Conservation (phyloP, 2,888 invertebrate genomes). For the Sylvicola fuscatus region DNA sequence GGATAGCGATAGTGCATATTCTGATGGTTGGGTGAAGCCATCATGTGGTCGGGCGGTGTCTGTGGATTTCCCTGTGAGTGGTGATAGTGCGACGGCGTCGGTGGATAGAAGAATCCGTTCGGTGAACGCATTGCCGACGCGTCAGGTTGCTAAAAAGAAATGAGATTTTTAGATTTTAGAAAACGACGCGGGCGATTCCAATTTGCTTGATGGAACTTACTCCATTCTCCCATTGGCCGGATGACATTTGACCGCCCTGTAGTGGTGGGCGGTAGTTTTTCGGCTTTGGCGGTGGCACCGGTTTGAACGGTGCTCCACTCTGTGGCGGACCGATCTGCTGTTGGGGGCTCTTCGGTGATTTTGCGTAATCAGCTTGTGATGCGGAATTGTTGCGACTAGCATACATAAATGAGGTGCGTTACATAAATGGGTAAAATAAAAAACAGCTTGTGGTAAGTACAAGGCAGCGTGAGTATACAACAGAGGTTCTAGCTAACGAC, state of each 20-base stretch:
- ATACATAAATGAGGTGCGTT: conserved; percentile 9
- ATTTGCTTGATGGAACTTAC: too few species aligned
- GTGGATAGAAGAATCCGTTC: conserved; percentile 26
- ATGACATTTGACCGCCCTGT: conserved; percentile 20
- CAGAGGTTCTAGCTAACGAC: too few species aligned
- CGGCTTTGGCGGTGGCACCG: conserved; percentile 82
- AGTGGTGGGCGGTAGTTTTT: conserved; percentile 71
- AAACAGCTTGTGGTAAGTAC: too few species aligned
- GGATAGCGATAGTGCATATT: conserved; percentile 3
- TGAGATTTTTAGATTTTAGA: too few species aligned
- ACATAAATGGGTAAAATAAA: too few species aligned
- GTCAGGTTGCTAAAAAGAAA: not conserved
- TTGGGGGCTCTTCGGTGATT: conserved; percentile 24
- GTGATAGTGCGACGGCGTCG: conserved; percentile 23
- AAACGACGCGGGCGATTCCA: too few species aligned
- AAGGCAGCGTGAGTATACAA: too few species aligned
- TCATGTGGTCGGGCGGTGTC: conserved; percentile 13
- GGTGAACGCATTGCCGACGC: conserved; percentile 23
- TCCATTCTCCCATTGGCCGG: conserved; percentile 29
- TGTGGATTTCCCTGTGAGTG: conserved; percentile 17
- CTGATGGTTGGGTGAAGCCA: too few species aligned
- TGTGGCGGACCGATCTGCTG: conserved; percentile 15
- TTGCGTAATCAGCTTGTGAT: conserved; percentile 35
- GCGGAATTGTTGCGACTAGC: conserved; percentile 36
- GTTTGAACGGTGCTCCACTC: conserved; percentile 43